Evolutionary conservation across 2,113 vertebrate genomes (phyloP).

Genomic region (Dicrurus megarhynchus): DNA sequence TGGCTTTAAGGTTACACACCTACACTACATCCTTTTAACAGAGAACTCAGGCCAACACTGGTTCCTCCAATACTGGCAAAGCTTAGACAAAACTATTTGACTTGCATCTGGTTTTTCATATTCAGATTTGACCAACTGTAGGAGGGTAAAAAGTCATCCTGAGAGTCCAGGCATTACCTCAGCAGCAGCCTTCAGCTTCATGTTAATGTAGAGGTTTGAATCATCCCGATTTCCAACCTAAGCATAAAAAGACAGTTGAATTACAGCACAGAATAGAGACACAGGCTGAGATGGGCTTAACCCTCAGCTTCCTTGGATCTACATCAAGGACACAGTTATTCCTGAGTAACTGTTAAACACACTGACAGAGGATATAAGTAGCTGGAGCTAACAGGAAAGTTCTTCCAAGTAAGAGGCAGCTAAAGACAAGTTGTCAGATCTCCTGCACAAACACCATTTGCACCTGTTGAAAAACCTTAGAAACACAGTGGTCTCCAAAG

Average conservation of each 20-base stretch:
- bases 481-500: background rate
- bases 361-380: background rate
- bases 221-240: slow-evolving; percentile 96
- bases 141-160: background rate
- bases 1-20: background rate
- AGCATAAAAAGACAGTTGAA: slow-evolving; percentile 30
- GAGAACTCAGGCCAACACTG: background rate
- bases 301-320: background rate
- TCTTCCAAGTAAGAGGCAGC: background rate
- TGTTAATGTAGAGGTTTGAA: slow-evolving; percentile 95
- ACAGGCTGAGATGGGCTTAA: background rate
- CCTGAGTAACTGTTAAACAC: background rate
- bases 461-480: background rate
- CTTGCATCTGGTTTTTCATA: background rate
- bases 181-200: slow-evolving; percentile 95
- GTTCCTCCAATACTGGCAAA: background rate
- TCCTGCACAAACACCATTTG: background rate
- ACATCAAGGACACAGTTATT: background rate
- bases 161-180: slow-evolving; percentile 78
- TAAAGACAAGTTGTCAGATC: background rate
- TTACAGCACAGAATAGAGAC: background rate
- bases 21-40: background rate
- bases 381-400: background rate
- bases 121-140: background rate
- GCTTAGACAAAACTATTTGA: background rate